Evolutionary conservation across 2,797 vertebrate genomes (phyloP), one percentile per base, ranked within the genome.

Genomic region (Crax fasciolata): DNA sequence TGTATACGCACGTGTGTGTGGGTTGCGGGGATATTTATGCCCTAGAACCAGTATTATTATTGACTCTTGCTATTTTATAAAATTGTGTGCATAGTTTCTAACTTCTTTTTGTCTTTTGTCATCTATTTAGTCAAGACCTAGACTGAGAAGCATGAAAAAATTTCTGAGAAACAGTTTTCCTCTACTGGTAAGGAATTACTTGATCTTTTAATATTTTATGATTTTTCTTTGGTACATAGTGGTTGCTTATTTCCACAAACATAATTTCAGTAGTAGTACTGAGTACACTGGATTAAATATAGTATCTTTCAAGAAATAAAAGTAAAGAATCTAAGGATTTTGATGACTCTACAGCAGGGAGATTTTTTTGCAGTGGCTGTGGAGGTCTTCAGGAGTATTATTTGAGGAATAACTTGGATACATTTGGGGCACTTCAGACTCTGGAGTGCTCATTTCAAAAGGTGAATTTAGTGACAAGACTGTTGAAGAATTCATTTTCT

Each of bases 401-500:
- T 61, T 74, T 74, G 65, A 94, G 41, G 44, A 20, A 78, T 52
- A 86, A 46, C 20, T 24, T 78, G 62, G 54, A 63, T 84, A 90
- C 58, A 80, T 93, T 90, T 70, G 75, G 49, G 32, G 38, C 13
- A 68, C 61, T 75, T 67, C 61, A 84, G 54, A 65, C 66, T 74
- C 62, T 49, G 54, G 61, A 94, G 70, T 86, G 7, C 32, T 84
- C 88, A 52, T 88, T 90, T 81, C 3, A 4, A 68, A 90, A 78
- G 74, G 78, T 27, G 5, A 74, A 92, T 88, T 84, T 90, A 52
- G n/a, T 52, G 52, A 81, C 58, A 90, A 55, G 46, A 24, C 3
- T 92, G 12, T 52, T 88, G 66, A 88, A 71, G 30, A 65, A 86
- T 44, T 78, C 7, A 71, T 93, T 90, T 93, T 84, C 80, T 74